phyloP scores from a whole-genome alignment of 2,797 vertebrate genomes.

The Aeoliscus strigatus region DNA sequence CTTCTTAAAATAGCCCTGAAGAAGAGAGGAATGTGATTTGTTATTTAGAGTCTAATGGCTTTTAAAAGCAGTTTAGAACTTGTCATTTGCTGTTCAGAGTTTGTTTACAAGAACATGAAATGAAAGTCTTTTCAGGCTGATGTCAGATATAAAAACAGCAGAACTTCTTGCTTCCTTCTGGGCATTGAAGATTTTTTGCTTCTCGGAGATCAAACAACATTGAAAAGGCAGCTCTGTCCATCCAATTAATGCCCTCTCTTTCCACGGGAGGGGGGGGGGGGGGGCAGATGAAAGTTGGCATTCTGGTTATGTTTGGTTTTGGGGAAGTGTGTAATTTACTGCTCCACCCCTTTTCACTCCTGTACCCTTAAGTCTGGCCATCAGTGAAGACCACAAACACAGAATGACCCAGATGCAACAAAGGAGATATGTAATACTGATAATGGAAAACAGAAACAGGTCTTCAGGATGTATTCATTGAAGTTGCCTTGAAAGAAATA shows the following conservation, averaged over 20 bases:
- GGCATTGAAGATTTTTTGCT: constrained; percentile 37
- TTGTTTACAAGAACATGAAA: not conserved
- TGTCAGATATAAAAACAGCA: constrained; percentile 26
- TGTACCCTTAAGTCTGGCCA: constrained; percentile 33
- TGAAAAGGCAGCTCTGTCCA: constrained; percentile 47
- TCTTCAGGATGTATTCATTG: constrained; percentile 15
- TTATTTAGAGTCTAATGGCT: constrained; percentile 1
- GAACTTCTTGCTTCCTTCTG: constrained; percentile 22
- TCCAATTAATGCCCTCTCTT: constrained; percentile 43
- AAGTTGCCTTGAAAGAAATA: constrained; percentile 15
- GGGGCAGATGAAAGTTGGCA: constrained; percentile 50
- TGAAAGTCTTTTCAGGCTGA: constrained; percentile 20
- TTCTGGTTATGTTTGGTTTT: constrained; percentile 43
- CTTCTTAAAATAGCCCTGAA: constrained; percentile 8
- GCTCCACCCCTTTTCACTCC: constrained; percentile 22
- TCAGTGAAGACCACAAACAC: constrained; percentile 17
- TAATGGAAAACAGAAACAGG: not conserved
- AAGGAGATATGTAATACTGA: no score
- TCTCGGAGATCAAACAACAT: constrained; percentile 40
- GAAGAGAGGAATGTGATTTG: not conserved
- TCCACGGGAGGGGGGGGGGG: no score
- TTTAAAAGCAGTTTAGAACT: constrained; percentile 5
- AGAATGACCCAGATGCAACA: constrained; percentile 4
- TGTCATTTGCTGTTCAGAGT: not conserved
- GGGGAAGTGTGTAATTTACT: constrained; percentile 39